phyloP scores from a whole-genome alignment of 2,113 vertebrate species.

The Myxocyprinus asiaticus region DNA sequence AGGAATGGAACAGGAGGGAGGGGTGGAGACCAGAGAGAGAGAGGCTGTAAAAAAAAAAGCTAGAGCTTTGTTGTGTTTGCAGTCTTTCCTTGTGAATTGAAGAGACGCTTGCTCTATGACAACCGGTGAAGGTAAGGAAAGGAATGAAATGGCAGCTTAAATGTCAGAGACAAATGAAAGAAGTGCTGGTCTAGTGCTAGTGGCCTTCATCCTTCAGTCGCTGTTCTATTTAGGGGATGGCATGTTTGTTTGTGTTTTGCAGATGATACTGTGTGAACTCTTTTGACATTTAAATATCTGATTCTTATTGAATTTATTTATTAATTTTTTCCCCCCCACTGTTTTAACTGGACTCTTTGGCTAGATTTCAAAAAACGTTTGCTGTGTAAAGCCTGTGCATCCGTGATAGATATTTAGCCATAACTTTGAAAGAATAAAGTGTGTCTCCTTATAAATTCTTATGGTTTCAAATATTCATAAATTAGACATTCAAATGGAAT shows the following conservation, averaged over 20 bases:
- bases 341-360: too few species aligned
- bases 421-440: too few species aligned
- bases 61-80: slow-evolving; percentile 40
- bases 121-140: slow-evolving; percentile 84
- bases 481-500: too few species aligned
- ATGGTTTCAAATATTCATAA: too few species aligned
- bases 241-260: slow-evolving; percentile 1
- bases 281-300: neutral
- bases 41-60: slow-evolving; percentile 43
- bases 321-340: too few species aligned
- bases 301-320: too few species aligned
- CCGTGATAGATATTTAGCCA: too few species aligned
- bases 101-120: slow-evolving; percentile 74
- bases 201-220: neutral
- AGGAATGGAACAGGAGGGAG: slow-evolving; percentile 60
- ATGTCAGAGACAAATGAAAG: neutral
- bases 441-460: too few species aligned
- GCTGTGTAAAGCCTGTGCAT: too few species aligned
- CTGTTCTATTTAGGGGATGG: neutral
- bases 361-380: too few species aligned
- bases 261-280: neutral
- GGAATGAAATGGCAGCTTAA: slow-evolving; percentile 14
- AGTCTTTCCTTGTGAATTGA: slow-evolving; percentile 52
- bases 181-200: too few species aligned
- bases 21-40: slow-evolving; percentile 55